Conservation (phyloP, 2,888 invertebrate genomes). For the Trichogramma evanescens region DNA sequence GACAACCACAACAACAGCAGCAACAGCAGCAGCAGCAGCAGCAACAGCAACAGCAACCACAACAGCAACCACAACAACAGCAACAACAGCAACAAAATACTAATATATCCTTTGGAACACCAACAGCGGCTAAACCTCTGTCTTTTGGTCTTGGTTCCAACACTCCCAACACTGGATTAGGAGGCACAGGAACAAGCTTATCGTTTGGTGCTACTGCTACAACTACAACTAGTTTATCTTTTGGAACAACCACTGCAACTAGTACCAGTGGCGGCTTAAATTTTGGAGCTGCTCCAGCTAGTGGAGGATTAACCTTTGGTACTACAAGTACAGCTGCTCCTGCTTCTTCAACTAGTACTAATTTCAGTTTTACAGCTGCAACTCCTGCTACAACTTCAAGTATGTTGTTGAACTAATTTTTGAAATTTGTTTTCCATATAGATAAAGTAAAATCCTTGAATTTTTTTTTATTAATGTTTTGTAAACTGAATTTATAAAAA, state of each 20-base stretch:
- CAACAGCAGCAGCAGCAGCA: background rate
- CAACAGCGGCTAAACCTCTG: constrained; percentile 27
- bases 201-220: constrained; percentile 36
- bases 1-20: background rate
- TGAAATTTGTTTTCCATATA: background rate
- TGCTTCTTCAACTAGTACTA: constrained; percentile 2
- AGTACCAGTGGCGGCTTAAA: constrained; percentile 22
- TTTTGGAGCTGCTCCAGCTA: constrained; percentile 11
- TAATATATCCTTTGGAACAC: constrained; percentile 39
- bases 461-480: background rate
- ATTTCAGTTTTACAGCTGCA: constrained; percentile 18
- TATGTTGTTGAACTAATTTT: constrained; percentile 1
- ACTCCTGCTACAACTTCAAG: constrained; percentile 22
- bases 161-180: constrained; percentile 29
- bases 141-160: constrained; percentile 23
- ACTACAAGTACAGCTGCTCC: constrained; percentile 25
- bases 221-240: constrained; percentile 30
- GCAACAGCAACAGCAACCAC: background rate
- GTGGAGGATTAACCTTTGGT: constrained; percentile 25
- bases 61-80: background rate
- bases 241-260: constrained; percentile 28
- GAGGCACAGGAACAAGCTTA: constrained; percentile 25
- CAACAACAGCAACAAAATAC: constrained; percentile 4
- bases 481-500: background rate
- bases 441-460: background rate